Conservation (phyloP, 2,888 invertebrate genomes). For the Lampropteryx suffumata region DNA sequence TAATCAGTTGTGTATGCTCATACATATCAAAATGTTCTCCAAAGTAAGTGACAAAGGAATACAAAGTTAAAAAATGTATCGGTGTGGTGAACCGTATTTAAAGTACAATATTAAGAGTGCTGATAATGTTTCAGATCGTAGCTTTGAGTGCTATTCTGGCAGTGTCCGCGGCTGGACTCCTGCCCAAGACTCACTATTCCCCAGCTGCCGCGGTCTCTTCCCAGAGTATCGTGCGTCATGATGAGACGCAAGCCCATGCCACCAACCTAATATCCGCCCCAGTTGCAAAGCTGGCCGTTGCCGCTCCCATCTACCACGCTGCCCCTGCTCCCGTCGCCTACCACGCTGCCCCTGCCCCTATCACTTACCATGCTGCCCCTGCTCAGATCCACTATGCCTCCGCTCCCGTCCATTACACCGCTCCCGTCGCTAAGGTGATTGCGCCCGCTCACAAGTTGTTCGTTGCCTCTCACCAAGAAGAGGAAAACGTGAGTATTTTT, state of each 20-base stretch:
- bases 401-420: conserved; percentile 21
- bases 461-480: too few species aligned
- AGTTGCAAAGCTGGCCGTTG: conserved; percentile 31
- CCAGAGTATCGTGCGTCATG: conserved; percentile 70
- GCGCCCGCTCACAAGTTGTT: neutral
- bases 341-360: conserved; percentile 45
- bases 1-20: conserved; percentile 58
- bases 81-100: neutral
- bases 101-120: neutral
- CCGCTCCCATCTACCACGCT: conserved; percentile 44
- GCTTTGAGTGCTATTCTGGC: conserved; percentile 65
- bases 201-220: conserved; percentile 64
- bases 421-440: too few species aligned
- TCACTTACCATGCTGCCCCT: conserved; percentile 41
- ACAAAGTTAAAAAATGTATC: neutral
- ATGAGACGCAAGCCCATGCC: conserved; percentile 44
- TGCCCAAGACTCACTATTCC: conserved; percentile 66
- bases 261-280: conserved; percentile 45
- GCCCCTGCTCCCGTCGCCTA: conserved; percentile 43
- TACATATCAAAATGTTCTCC: conserved; percentile 63
- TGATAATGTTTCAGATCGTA: conserved; percentile 49
- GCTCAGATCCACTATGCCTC: conserved; percentile 48
- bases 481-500: too few species aligned
- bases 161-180: conserved; percentile 63
- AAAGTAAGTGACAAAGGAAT: conserved; percentile 58